Base-by-base conservation (phyloP, 2,888 invertebrate species). In the Microchrysa polita region DNA sequence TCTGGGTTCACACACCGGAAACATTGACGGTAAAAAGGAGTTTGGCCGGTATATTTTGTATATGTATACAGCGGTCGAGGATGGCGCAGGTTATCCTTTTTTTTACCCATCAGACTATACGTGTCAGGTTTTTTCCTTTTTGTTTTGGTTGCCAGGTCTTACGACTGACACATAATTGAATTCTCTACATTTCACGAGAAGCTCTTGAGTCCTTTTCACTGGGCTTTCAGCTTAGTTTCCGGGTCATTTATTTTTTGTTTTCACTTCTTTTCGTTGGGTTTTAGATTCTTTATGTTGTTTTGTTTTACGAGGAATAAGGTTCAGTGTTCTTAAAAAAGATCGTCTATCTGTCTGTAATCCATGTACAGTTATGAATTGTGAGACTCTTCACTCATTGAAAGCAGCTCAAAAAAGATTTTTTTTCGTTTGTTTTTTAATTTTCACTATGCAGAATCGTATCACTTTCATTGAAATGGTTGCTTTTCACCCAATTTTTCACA, bases 181-280 rank as follows among this genome's bases (percentile, higher is more conserved):
- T 67, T 67, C 67, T 52, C 67, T 52, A 27, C 52, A 67, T 27
- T 67, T 67, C 34, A 14, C 27, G 27, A 34, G 7, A 7, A 34
- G 27, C 27, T 34, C 27, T 61, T 22, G 67, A 27, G 7, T 27
- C 22, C n/a, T 67, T 27, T 27, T 16, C n/a, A 23, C 7, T 34
- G 27, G 2, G 27, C 53, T 67, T 61, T 40, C 16, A 61, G 40
- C 16, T 61, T 61, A 16, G 2, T 23, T 34, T 61, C n/a, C 44
- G 67, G 67, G 67, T 67, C 67, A 67, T 67, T 67, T 53, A 53
- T 52, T 67, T 67, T 67, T 67, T 53, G 27, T 52, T 67, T 67
- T 53, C 42, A 67, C 67, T 53, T 53, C 65, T 65, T 34, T 48
- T 22, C 16, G 48, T 34, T 34, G 27, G 4, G 27, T 34, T 34